Percentiles rank a stretch among this genome's conserved stretches.
phyloP scores from a whole-genome alignment of 2,113 vertebrate species.

The Hymenochirus boettgeri region DNA sequence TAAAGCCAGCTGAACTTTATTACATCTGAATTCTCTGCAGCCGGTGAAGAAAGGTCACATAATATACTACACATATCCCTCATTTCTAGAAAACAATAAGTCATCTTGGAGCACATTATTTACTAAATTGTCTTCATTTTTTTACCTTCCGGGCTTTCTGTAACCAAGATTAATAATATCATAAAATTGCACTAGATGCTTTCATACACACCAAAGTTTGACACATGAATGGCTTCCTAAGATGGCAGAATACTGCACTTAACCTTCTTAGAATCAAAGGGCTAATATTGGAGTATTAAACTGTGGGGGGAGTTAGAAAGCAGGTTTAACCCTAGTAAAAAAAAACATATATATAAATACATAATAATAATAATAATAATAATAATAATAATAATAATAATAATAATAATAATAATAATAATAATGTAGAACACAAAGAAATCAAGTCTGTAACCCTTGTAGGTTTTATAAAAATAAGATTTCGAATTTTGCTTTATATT shows the following conservation, averaged over 20 bases:
- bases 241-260: conserved; percentile 15
- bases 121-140: conserved; percentile 71
- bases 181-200: conserved; percentile 53
- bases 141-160: conserved; percentile 58
- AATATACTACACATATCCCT: conserved; percentile 68
- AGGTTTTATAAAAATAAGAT: too few relatives aligned
- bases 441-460: too few relatives aligned
- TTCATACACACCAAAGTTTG: conserved; percentile 52
- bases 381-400: too few relatives aligned
- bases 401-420: too few relatives aligned
- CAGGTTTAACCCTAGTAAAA: background rate
- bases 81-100: conserved; percentile 65
- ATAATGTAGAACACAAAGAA: too few relatives aligned
- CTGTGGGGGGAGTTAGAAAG: too few relatives aligned
- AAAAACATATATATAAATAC: too few relatives aligned
- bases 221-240: conserved; percentile 44
- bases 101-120: conserved; percentile 66
- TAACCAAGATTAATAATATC: conserved; percentile 65
- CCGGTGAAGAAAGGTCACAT: conserved; percentile 63
- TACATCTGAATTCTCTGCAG: conserved; percentile 66
- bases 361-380: too few relatives aligned
- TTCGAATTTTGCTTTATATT: too few relatives aligned
- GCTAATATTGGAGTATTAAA: background rate
- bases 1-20: conserved; percentile 62
- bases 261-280: conserved; percentile 18